Conservation (phyloP, 2,888 invertebrate species). For the Drosophila silvestris region DNA sequence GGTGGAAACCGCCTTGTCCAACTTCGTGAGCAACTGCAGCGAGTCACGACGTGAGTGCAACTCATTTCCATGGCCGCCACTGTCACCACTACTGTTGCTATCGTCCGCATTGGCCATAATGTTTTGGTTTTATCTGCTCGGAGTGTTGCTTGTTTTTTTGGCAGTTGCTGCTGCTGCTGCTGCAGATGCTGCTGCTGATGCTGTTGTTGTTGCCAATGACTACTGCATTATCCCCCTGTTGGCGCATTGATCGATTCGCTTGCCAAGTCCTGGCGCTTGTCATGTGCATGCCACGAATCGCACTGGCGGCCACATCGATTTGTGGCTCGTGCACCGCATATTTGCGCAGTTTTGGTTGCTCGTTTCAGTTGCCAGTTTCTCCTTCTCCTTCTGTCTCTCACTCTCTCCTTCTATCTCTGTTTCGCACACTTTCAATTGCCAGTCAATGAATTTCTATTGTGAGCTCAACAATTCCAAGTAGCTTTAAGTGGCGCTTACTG, state of each 20-base stretch:
- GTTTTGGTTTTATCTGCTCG: conserved; percentile 30
- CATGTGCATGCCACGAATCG: conserved; percentile 62
- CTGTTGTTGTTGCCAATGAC: conserved; percentile 52
- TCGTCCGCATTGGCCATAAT: conserved; percentile 75
- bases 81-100: conserved; percentile 68
- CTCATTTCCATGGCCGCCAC: conserved; percentile 23
- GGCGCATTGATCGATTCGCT: conserved; percentile 51
- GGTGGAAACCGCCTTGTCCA: conserved; percentile 85
- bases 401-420: not conserved
- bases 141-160: conserved; percentile 36
- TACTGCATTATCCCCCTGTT: conserved; percentile 70
- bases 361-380: conserved; percentile 20
- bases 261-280: conserved; percentile 52
- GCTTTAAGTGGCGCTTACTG: conserved; percentile 63
- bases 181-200: conserved; percentile 34
- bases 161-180: conserved; percentile 29
- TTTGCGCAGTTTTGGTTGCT: conserved; percentile 19
- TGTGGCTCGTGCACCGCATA: conserved; percentile 42
- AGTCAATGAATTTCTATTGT: conserved; percentile 53
- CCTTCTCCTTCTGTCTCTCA: conserved; percentile 10
- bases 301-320: conserved; percentile 43
- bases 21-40: conserved; percentile 68
- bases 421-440: conserved; percentile 30
- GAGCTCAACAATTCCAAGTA: conserved; percentile 51
- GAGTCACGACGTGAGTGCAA: conserved; percentile 43